Evolutionary conservation across 1,140 invertebrate genomes (phyloP), one percentile per base, ranked within the genome.

Genomic region (Pogonognathellus flavescens): DNA sequence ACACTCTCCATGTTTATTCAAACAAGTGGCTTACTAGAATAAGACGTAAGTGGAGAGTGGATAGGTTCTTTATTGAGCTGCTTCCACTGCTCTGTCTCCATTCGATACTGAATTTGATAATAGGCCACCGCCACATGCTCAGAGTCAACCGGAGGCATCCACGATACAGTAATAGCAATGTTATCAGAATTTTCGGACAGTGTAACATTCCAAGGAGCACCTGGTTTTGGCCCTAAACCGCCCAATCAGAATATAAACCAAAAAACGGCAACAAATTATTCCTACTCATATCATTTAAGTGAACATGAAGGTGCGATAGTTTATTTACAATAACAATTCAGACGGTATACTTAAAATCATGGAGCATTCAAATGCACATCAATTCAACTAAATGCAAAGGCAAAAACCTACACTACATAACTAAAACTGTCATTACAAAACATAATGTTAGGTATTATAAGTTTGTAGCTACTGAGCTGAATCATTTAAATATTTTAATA

Each of bases 61-160:
- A 97, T 97, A 90, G 95, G 94, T 86, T 95, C 95, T 89, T 95
- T 94, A 91, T 96, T 97, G 88, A 96, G 93, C 84, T 93, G 94
- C 91, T 95, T 96, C 96, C 95, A 97, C 88, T 94, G 93, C 82
- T 86, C 85, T 80, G 84, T 52, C 49, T 86, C 87, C n/a, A 52
- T 16, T 90, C 94, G 94, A 92, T 96, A 97, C 91, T 97, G 96
- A 90, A 98, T 96, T 66, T 95, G 95, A 91, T 98, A 98, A 92
- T 96, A 96, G 90, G 96, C 95, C 86, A 98, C 94, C n/a, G 91
- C 90, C 16, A 91, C 90, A 59, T 85, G 84, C 31, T 89, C 88
- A 20, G 70, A 59, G 49, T 89, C 87, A 13, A 80, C 18, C 14
- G 88, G 88, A 53, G 88, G 86, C 60, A 76, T 83, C 88, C 88